These are phyloP conservation scores for Teleiodes luculella DNA, from an alignment of 2,888 invertebrate genomes.

Conservation along the genomic window DNA sequence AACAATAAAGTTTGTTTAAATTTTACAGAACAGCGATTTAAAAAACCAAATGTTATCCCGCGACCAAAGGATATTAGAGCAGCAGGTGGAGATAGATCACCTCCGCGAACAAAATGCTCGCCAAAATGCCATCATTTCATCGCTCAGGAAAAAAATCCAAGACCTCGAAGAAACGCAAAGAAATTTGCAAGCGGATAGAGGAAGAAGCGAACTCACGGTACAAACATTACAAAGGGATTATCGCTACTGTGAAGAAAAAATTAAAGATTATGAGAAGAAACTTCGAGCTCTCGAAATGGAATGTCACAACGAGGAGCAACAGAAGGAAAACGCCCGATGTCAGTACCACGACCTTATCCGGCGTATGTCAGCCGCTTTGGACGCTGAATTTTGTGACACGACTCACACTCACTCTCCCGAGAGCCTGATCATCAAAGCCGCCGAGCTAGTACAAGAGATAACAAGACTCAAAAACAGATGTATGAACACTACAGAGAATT, in stretches of 20 bases:
- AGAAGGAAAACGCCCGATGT: slow-evolving; percentile 84
- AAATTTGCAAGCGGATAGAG: slow-evolving; percentile 79
- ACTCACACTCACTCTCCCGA: slow-evolving; percentile 82
- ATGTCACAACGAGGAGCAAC: slow-evolving; percentile 84
- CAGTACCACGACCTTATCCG: slow-evolving; percentile 85
- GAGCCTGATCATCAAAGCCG: slow-evolving; percentile 85
- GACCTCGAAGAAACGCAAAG: slow-evolving; percentile 89
- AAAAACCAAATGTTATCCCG: slow-evolving; percentile 84
- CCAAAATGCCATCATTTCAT: slow-evolving; percentile 88
- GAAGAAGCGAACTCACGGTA: slow-evolving; percentile 83
- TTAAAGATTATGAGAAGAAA: slow-evolving; percentile 87
- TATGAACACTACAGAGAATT: slow-evolving; percentile 77
- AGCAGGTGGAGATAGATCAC: slow-evolving; percentile 89
- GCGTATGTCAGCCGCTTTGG: slow-evolving; percentile 84
- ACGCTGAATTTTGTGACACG: slow-evolving; percentile 83
- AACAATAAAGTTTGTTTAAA: background rate
- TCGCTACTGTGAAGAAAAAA: slow-evolving; percentile 85
- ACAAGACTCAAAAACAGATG: slow-evolving; percentile 81
- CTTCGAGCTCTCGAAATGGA: slow-evolving; percentile 85
- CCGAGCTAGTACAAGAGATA: slow-evolving; percentile 87
- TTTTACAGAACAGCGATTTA: slow-evolving; percentile 82
- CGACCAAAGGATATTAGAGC: slow-evolving; percentile 85
- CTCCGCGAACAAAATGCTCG: slow-evolving; percentile 89
- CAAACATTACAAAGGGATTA: slow-evolving; percentile 87
- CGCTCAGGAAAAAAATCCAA: slow-evolving; percentile 87